Percentiles rank a stretch among this genome's conserved stretches.
Conservation (phyloP, 2,797 vertebrate species). For the Lepus oiostolus region DNA sequence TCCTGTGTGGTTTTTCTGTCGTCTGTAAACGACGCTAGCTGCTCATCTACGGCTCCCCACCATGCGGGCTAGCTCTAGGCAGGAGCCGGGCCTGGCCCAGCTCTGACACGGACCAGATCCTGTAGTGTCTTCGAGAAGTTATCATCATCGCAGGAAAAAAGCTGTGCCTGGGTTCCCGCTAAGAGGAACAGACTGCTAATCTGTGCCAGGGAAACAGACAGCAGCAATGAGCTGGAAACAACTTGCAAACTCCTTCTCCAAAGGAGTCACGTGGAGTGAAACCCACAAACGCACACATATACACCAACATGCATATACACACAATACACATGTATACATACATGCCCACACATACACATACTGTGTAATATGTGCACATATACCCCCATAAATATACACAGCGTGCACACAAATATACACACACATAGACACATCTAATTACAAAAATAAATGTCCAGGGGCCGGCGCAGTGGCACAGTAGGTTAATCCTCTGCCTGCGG, state of each 20-base stretch:
- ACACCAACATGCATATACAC: not conserved
- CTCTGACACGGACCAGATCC: not conserved
- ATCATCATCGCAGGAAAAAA: not conserved
- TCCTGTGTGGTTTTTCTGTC: not conserved
- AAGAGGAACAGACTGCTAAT: constrained; percentile 43
- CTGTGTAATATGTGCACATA: not conserved
- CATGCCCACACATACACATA: not conserved
- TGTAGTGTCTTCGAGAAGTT: not conserved
- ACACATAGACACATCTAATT: not conserved
- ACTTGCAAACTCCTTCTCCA: constrained; percentile 31
- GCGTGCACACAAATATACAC: not conserved
- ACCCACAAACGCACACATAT: not conserved
- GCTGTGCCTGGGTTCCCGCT: not conserved
- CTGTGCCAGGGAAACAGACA: constrained; percentile 39
- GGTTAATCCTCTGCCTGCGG: too few species aligned
- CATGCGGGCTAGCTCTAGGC: not conserved
- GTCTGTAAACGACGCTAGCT: constrained; percentile 46
- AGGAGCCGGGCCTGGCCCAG: not conserved
- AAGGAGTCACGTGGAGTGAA: not conserved
- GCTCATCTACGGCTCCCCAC: not conserved
- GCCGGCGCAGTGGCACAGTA: too few species aligned
- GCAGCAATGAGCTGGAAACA: constrained; percentile 45
- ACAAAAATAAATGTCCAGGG: not conserved
- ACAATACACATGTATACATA: not conserved
- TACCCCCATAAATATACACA: not conserved